Evolutionary conservation across 2,888 invertebrate species (phyloP), one percentile per base, ranked within the genome.

Genomic region (Eilema depressum): DNA sequence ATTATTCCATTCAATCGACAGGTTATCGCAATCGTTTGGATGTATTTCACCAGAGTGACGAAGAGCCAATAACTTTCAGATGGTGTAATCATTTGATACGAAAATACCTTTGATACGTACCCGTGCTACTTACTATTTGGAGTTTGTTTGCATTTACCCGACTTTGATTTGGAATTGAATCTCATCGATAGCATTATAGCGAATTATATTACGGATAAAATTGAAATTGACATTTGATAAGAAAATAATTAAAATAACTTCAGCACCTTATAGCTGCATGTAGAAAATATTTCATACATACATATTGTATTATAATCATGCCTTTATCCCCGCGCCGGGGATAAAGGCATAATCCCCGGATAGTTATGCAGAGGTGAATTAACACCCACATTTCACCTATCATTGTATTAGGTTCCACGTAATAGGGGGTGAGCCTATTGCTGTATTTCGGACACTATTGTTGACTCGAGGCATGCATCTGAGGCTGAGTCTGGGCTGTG

Each of bases 1-100:
- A 78, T 78, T 80, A 78, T 71, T 71, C 63, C 28, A 70, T 33
- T 83, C 79, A 67, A 75, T 83, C 81, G 59, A n/a, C 83, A 80
- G 67, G 74, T 69, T 69, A 76, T 30, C 62, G 60, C 30, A 75
- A 77, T 72, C 75, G 71, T 69, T 70, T 73, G 73, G 74, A 75
- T 33, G 73, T n/a, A n/a, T 75, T 74, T 79, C 75, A 71, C 77
- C 69, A 69, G 60, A 23, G 66, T 41, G 70, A 63, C 63, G 66
- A 69, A 73, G 62, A 79, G 75, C 76, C 78, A 75, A 82, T 82
- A 78, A 76, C 66, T 82, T 76, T 65, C 68, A 47, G 59, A 74
- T 77, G 63, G 70, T 75, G 71, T 76, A 82, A 81, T 79, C 69
- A 70, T 73, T 81, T 75, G 68, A 82, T 82, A 76, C 80, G 57